Conservation (phyloP, 2,797 vertebrate genomes). For the Hydrolagus colliei region DNA sequence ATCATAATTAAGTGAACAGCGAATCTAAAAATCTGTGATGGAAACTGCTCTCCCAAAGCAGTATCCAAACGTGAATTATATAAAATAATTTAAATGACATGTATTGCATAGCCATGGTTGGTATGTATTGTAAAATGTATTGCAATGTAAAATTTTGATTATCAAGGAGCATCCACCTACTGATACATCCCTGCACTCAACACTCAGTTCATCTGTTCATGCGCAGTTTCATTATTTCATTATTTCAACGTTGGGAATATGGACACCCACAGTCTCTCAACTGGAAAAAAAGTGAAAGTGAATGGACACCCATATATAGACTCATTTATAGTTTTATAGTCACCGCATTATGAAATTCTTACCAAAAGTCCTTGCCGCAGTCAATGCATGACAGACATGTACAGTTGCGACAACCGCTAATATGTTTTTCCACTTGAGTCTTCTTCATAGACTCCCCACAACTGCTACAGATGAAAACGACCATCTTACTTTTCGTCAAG, state of each 20-base stretch:
- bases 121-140: no score
- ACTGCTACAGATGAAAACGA: constrained; percentile 82
- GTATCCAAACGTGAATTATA: background rate
- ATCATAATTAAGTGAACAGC: background rate
- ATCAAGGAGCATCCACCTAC: no score
- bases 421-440: constrained; percentile 84
- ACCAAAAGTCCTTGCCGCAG: constrained; percentile 94
- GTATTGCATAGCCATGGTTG: background rate
- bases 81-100: background rate
- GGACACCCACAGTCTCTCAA: background rate
- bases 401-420: constrained; percentile 65
- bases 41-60: background rate
- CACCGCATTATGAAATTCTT: constrained; percentile 37
- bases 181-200: no score
- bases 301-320: background rate
- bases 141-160: no score
- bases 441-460: constrained; percentile 94
- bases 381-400: constrained; percentile 88
- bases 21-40: background rate
- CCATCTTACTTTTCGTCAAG: constrained; percentile 58
- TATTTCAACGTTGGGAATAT: no score
- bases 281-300: background rate
- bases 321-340: no score
- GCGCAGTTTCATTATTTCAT: no score
- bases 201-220: no score